Percentiles rank a stretch among this genome's conserved stretches.
These are phyloP conservation scores for Pipistrellus kuhlii DNA, from an alignment of 2,797 vertebrate species.

Conservation along the genomic window DNA sequence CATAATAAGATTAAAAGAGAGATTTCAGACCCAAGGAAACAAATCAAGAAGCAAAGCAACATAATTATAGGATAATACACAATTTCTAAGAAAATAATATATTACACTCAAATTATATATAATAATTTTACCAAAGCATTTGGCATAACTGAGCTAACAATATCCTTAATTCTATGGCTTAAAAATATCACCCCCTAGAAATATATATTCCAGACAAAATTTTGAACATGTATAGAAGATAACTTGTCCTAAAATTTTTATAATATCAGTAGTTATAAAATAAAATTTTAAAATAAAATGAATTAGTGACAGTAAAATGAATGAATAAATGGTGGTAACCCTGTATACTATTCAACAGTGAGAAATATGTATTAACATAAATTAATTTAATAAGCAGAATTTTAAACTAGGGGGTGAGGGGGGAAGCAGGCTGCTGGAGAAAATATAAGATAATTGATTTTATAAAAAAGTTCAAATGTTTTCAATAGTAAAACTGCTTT, in stretches of 20 bases:
- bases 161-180: background rate
- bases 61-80: background rate
- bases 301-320: conserved; percentile 11
- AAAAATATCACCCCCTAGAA: background rate
- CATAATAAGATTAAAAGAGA: conserved; percentile 18
- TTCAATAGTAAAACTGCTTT: background rate
- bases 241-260: background rate
- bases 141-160: conserved; percentile 39
- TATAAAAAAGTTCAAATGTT: background rate
- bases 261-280: background rate
- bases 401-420: background rate
- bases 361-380: background rate
- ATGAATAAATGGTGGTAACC: background rate
- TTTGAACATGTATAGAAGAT: background rate
- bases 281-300: background rate
- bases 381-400: conserved; percentile 27
- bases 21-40: background rate
- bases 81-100: background rate
- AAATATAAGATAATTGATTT: conserved; percentile 6
- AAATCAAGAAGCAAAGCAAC: conserved; percentile 7
- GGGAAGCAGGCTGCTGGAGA: background rate
- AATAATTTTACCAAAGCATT: conserved; percentile 27
- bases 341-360: background rate
- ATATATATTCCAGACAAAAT: background rate
- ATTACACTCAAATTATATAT: background rate